Evolutionary conservation across 2,888 invertebrate species (phyloP).

Genomic region (Pristionchus maxplancki): DNA sequence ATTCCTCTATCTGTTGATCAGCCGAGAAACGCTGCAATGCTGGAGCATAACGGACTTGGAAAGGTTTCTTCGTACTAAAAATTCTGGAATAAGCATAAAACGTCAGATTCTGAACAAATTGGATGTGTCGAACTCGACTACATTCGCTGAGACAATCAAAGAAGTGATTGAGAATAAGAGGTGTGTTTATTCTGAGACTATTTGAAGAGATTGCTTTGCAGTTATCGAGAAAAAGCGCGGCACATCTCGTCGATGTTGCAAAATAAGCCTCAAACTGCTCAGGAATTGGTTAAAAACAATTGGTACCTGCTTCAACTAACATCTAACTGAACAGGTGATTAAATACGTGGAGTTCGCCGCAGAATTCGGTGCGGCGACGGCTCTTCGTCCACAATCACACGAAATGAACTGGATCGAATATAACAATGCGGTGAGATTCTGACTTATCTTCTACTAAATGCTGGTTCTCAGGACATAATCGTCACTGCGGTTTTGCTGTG

Average conservation of each 20-base stretch:
- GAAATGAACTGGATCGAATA: conserved; percentile 45
- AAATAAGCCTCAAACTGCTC: background rate
- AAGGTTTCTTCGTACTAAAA: background rate
- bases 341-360: conserved; percentile 55
- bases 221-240: background rate
- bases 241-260: background rate
- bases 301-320: background rate
- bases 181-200: background rate
- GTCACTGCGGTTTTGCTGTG: background rate
- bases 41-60: conserved; percentile 15
- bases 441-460: background rate
- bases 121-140: background rate
- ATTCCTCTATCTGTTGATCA: background rate
- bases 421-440: background rate
- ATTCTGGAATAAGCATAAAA: background rate
- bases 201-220: background rate
- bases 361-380: conserved; percentile 42
- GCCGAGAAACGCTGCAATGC: background rate
- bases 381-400: background rate
- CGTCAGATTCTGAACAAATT: background rate
- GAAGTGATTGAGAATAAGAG: background rate
- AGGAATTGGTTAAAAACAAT: background rate
- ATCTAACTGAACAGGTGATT: background rate
- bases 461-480: background rate
- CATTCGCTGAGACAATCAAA: background rate